These are phyloP conservation scores for Rhyzopertha dominica DNA, from an alignment of 1,140 invertebrate genomes.

Conservation along the genomic window DNA sequence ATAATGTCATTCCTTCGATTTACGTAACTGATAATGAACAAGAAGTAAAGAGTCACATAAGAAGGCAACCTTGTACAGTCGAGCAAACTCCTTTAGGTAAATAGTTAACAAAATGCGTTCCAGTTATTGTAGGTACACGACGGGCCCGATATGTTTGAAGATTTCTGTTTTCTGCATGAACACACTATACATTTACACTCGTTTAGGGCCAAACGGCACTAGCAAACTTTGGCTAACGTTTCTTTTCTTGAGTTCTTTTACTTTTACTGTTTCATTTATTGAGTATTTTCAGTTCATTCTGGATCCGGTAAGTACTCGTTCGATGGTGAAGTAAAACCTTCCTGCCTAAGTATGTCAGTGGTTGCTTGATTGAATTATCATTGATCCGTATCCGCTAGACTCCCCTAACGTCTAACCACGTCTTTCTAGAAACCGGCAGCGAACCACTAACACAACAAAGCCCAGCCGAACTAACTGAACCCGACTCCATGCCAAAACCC, in stretches of 20 bases:
- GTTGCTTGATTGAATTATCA: slow-evolving; percentile 16
- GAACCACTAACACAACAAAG: slow-evolving; percentile 36
- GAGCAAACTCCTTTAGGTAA: slow-evolving; percentile 32
- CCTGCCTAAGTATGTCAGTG: slow-evolving; percentile 20
- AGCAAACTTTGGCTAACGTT: slow-evolving; percentile 37
- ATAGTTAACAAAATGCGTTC: too few species aligned
- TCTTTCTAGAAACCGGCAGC: slow-evolving; percentile 46
- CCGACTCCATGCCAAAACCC: slow-evolving; percentile 37
- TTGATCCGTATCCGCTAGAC: slow-evolving; percentile 37
- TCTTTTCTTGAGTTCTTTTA: slow-evolving; percentile 17
- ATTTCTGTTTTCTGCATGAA: slow-evolving; percentile 32
- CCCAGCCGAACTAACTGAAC: slow-evolving; percentile 32
- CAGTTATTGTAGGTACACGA: too few species aligned
- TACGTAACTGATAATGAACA: slow-evolving; percentile 24
- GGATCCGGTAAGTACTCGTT: slow-evolving; percentile 10
- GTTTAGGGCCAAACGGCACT: slow-evolving; percentile 21
- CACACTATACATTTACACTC: slow-evolving; percentile 12
- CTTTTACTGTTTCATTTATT: slow-evolving; percentile 12
- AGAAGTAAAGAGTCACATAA: slow-evolving; percentile 14
- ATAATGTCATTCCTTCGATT: slow-evolving; percentile 24
- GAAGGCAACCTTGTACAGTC: slow-evolving; percentile 18
- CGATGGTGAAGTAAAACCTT: slow-evolving; percentile 15
- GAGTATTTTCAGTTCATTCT: slow-evolving; percentile 12
- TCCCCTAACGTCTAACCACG: slow-evolving; percentile 43
- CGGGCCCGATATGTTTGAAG: slow-evolving; percentile 42